Percentiles rank a stretch among this genome's conserved stretches.
Evolutionary conservation across 2,888 invertebrate species (phyloP).

Genomic region (Athalia circularis): DNA sequence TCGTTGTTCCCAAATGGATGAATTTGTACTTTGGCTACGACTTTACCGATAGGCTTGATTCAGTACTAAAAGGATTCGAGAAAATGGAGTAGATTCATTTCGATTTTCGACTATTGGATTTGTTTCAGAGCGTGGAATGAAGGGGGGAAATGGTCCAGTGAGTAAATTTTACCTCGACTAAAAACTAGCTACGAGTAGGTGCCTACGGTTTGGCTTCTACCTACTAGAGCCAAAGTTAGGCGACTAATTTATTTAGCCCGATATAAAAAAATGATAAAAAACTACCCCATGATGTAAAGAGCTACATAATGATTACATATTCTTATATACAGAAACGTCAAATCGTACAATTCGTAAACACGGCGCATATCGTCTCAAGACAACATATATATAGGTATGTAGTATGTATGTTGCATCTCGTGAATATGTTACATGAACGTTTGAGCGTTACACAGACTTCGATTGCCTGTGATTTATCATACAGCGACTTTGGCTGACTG

Average conservation of each 20-base stretch:
- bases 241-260: neutral
- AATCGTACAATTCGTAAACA: no score
- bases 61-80: conserved; percentile 28
- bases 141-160: neutral
- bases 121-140: neutral
- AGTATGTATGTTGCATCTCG: no score
- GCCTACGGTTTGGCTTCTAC: no score
- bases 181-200: neutral
- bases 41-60: conserved; percentile 2
- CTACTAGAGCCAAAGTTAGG: conserved; percentile 3
- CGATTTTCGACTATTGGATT: conserved; percentile 20
- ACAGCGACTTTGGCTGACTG: no score
- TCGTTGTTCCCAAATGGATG: conserved; percentile 27
- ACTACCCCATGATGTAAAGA: neutral
- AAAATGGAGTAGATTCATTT: neutral
- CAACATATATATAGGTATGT: no score
- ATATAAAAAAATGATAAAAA: conserved; percentile 11
- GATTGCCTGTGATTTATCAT: no score
- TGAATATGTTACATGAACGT: no score
- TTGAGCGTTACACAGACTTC: no score
- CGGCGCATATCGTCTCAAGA: no score
- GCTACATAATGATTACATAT: no score
- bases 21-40: neutral
- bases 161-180: conserved; percentile 30
- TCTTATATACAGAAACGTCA: no score